These are phyloP conservation scores for Microctenopoma stevenorrisi DNA, from an alignment of 2,797 vertebrate genomes.

Conservation along the genomic window DNA sequence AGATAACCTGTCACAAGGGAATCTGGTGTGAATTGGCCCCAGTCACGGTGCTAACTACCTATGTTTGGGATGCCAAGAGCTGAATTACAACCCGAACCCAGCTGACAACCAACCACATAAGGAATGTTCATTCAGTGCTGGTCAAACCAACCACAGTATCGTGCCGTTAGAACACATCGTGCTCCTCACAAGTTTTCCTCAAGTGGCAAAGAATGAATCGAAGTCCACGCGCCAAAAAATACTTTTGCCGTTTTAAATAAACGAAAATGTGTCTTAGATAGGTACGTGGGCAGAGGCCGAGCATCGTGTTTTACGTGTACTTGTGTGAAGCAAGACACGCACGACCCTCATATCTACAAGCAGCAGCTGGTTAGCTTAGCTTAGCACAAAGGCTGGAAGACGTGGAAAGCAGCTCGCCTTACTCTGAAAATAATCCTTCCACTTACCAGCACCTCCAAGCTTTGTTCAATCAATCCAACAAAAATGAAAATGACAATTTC, in stretches of 20 bases:
- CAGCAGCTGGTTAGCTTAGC: background rate
- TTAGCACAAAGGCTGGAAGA: background rate
- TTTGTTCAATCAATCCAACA: no score
- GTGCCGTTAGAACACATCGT: background rate
- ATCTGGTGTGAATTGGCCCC: background rate
- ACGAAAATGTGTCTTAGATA: no score
- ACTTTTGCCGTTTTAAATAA: background rate
- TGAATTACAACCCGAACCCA: background rate
- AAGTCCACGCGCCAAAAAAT: background rate
- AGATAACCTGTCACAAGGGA: background rate
- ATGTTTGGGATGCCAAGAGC: background rate
- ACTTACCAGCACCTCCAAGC: no score
- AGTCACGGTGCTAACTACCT: background rate
- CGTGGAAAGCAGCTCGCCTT: no score
- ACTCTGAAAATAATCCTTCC: no score
- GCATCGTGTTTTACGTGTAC: no score
- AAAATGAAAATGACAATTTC: no score
- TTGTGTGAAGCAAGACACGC: no score
- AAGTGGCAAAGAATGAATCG: background rate
- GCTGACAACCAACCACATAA: conserved; percentile 4
- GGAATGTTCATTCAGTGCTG: conserved; percentile 21
- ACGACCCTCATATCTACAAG: no score
- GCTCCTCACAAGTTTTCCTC: background rate
- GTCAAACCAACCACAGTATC: no score
- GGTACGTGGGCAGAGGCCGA: no score